Percentiles rank a stretch among this genome's conserved stretches.
Evolutionary conservation across 1,140 invertebrate genomes (phyloP).

Genomic region (Drosophila navojoa): DNA sequence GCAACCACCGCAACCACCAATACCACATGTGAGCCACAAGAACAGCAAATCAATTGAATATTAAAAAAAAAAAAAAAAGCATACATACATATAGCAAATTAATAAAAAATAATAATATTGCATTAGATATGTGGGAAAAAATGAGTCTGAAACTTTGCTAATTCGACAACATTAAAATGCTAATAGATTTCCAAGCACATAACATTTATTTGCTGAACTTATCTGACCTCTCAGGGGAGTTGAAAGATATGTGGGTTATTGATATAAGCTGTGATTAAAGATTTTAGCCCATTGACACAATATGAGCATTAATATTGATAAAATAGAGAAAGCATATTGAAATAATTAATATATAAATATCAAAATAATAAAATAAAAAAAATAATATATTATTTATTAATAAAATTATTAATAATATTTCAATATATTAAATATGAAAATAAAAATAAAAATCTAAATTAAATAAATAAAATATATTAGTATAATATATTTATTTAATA

Average conservation of each 20-base stretch:
- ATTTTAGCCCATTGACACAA: too few species aligned
- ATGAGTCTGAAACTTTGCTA: conserved; percentile 15
- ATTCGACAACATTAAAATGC: conserved; percentile 35
- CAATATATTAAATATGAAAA: too few species aligned
- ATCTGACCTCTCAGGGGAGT: not conserved
- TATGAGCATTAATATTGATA: too few species aligned
- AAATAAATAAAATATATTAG: too few species aligned
- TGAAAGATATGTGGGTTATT: not conserved
- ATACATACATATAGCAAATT: not conserved
- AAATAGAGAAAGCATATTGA: too few species aligned
- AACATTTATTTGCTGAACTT: not conserved
- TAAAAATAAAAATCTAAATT: too few species aligned
- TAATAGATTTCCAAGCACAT: not conserved
- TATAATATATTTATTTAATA: too few species aligned
- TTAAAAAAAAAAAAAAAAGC: conserved; percentile 15
- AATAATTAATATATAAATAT: too few species aligned
- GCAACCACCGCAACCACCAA: conserved; percentile 15
- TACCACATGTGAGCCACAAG: conserved; percentile 49
- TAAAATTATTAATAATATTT: too few species aligned
- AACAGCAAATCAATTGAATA: conserved; percentile 46
- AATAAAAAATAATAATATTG: conserved; percentile 34
- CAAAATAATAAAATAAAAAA: too few species aligned
- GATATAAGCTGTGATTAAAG: too few species aligned
- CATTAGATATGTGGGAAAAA: conserved; percentile 45
- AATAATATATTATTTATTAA: too few species aligned